These are phyloP conservation scores for Perithous albicinctus DNA, from an alignment of 2,888 invertebrate species.

Conservation along the genomic window DNA sequence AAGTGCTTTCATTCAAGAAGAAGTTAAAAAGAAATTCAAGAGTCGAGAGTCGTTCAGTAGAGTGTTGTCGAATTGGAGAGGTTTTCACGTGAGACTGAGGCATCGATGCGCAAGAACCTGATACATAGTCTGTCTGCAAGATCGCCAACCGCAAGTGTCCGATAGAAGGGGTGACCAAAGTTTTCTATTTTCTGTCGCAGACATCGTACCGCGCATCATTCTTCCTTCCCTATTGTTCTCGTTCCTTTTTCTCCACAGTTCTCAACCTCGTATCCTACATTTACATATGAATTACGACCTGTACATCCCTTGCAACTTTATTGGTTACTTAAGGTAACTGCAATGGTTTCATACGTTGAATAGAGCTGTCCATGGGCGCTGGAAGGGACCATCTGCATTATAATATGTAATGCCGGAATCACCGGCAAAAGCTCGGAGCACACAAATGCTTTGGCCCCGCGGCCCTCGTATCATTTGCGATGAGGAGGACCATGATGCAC, in stretches of 20 bases:
- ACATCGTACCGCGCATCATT: not conserved
- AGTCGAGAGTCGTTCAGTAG: too few species aligned
- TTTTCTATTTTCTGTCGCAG: not conserved
- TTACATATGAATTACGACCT: constrained; percentile 66
- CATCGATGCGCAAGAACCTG: not conserved
- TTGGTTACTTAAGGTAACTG: constrained; percentile 75
- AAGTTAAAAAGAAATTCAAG: too few species aligned
- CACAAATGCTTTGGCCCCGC: constrained; percentile 36
- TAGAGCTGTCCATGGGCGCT: not conserved
- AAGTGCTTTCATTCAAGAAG: too few species aligned
- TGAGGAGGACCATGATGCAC: constrained; percentile 40
- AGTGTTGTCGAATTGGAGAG: not conserved
- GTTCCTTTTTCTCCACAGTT: not conserved
- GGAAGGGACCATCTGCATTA: not conserved
- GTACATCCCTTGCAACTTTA: constrained; percentile 75
- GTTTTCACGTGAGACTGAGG: not conserved
- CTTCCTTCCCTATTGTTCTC: not conserved
- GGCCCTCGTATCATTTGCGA: constrained; percentile 28
- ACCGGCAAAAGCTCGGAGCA: constrained; percentile 17
- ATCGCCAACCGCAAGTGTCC: too few species aligned
- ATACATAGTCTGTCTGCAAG: not conserved
- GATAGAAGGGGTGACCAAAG: not conserved
- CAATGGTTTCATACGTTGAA: constrained; percentile 1
- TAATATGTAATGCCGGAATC: constrained; percentile 9
- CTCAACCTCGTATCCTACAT: not conserved